These are phyloP conservation scores for Trinectes maculatus DNA, from an alignment of 2,113 vertebrate species.

Conservation along the genomic window DNA sequence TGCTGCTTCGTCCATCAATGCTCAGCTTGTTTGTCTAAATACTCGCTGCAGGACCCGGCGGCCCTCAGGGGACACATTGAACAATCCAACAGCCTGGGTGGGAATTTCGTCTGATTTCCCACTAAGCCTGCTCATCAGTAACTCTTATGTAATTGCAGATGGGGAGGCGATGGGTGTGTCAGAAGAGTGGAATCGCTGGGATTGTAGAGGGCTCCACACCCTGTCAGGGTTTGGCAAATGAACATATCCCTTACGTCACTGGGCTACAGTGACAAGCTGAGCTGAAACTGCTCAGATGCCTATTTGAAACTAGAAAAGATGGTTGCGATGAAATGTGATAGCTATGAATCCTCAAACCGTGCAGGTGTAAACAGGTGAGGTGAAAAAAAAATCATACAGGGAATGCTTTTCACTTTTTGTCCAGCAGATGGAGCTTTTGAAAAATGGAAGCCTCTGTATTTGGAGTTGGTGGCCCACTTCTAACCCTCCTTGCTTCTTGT, in stretches of 20 bases:
- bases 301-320: too few species aligned
- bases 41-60: slow-evolving; percentile 50
- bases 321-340: not conserved
- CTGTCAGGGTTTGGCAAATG: slow-evolving; percentile 38
- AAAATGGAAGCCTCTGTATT: slow-evolving; percentile 36
- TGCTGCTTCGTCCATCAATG: slow-evolving; percentile 61
- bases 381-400: not conserved
- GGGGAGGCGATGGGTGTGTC: slow-evolving; percentile 60
- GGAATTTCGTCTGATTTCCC: slow-evolving; percentile 60
- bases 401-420: slow-evolving; percentile 30
- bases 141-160: slow-evolving; percentile 70
- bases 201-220: slow-evolving; percentile 55
- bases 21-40: slow-evolving; percentile 61
- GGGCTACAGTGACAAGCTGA: not conserved
- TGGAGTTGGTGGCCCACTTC: slow-evolving; percentile 33
- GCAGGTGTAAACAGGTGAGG: slow-evolving; percentile 2
- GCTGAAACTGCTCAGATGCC: not conserved
- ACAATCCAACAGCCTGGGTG: slow-evolving; percentile 58
- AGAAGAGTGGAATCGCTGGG: slow-evolving; percentile 62
- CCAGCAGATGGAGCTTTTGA: slow-evolving; percentile 78
- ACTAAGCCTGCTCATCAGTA: slow-evolving; percentile 63
- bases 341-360: not conserved
- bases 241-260: slow-evolving; percentile 38
- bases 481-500: slow-evolving; percentile 25
- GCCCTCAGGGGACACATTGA: slow-evolving; percentile 42